Evolutionary conservation across 1,140 invertebrate genomes (phyloP).

Genomic region (Drosophila azteca): DNA sequence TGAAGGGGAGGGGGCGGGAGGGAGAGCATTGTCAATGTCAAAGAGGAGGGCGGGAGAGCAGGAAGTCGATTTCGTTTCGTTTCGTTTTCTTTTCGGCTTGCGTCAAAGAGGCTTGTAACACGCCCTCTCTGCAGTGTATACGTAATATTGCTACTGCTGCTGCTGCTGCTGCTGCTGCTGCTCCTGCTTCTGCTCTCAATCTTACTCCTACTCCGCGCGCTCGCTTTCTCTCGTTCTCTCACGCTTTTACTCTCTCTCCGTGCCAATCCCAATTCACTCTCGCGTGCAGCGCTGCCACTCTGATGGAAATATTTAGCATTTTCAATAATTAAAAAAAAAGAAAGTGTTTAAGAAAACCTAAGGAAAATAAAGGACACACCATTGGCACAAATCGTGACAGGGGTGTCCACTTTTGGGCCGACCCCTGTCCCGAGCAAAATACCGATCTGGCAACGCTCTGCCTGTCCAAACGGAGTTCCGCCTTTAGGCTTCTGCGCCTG

Average conservation of each 20-base stretch:
- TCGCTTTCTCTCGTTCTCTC: constrained; percentile 14
- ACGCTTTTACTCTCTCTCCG: constrained; percentile 5
- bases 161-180: background rate
- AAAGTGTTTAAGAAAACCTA: too few relatives aligned
- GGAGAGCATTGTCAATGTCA: constrained; percentile 65
- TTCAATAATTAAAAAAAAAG: background rate
- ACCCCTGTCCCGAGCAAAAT: too few relatives aligned
- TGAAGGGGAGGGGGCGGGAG: background rate
- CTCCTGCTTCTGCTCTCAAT: constrained; percentile 6
- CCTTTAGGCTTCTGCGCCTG: constrained; percentile 23
- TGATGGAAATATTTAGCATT: background rate
- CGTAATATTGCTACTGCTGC: constrained; percentile 47
- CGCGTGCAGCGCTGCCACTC: constrained; percentile 38
- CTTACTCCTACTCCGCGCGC: background rate
- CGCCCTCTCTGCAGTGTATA: constrained; percentile 66
- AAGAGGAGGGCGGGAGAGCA: constrained; percentile 6
- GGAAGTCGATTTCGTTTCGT: constrained; percentile 35
- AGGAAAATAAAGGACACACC: background rate
- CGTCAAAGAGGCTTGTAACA: constrained; percentile 56
- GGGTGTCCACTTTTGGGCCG: too few relatives aligned
- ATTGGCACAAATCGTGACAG: too few relatives aligned
- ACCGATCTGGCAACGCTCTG: constrained; percentile 2
- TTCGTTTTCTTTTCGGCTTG: constrained; percentile 30
- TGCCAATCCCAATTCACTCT: constrained; percentile 31
- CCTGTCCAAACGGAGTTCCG: background rate